A percentile compares a stretch with the other conserved stretches of the same genome.
phyloP scores from a whole-genome alignment of 2,113 vertebrate genomes.

The Camelus bactrianus region DNA sequence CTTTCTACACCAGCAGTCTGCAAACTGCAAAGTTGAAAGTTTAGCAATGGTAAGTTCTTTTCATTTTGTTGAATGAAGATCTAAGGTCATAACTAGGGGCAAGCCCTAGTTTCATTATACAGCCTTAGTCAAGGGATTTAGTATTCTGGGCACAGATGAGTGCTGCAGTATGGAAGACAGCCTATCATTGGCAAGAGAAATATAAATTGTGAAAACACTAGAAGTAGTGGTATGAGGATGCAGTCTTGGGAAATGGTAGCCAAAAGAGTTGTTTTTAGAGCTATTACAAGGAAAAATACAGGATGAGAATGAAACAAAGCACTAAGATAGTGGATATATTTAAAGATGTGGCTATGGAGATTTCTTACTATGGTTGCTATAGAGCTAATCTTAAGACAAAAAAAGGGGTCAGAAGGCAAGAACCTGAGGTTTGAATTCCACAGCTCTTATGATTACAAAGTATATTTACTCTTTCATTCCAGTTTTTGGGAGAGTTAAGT shows the following conservation, averaged over 20 bases:
- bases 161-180: not conserved
- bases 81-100: not conserved
- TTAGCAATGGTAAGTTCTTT: conserved; percentile 93
- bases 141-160: not conserved
- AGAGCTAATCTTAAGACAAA: not conserved
- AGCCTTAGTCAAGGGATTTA: conserved; percentile 5
- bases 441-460: not conserved
- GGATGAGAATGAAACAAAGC: not conserved
- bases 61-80: conserved; percentile 4
- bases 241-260: not conserved
- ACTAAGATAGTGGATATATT: not conserved
- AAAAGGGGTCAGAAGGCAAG: not conserved
- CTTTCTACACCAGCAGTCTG: conserved; percentile 89
- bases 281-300: not conserved
- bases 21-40: conserved; percentile 91
- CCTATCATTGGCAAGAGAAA: not conserved
- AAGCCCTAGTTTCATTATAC: not conserved
- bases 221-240: not conserved
- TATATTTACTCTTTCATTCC: conserved; percentile 38
- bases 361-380: not conserved
- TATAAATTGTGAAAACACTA: not conserved
- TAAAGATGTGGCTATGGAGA: not conserved
- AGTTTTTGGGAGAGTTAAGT: conserved; percentile 97
- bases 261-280: not conserved
- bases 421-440: not conserved